Evolutionary conservation across 37 sponge, comb jelly and placozoan genomes (phyloP).

Genomic region (Chondrosia reniformis): DNA sequence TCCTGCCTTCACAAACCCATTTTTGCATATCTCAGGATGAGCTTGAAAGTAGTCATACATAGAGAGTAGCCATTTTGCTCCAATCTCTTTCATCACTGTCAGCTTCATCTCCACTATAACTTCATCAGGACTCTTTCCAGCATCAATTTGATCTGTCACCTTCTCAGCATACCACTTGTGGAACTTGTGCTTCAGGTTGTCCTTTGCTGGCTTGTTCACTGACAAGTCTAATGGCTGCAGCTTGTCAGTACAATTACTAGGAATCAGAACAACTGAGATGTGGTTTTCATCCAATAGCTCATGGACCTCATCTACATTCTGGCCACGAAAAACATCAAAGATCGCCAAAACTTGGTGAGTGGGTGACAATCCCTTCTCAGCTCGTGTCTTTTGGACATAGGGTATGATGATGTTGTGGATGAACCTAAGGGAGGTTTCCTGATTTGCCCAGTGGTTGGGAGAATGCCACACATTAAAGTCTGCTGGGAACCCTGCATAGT

Average conservation of each 20-base stretch:
- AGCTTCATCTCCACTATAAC: constrained; percentile 2
- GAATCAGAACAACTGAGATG: not conserved
- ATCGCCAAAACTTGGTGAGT: not conserved
- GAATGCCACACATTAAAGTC: constrained; percentile 17
- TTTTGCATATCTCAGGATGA: not conserved
- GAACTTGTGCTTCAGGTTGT: constrained; percentile 8
- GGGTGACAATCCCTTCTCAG: not conserved
- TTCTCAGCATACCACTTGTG: constrained; percentile 20
- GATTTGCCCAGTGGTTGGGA: constrained; percentile 22
- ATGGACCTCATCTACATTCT: not conserved
- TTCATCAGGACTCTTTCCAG: not conserved
- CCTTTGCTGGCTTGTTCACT: constrained; percentile 13
- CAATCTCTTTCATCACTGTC: constrained; percentile 10
- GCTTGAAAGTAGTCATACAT: not conserved
- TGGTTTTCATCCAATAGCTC: constrained; percentile 1
- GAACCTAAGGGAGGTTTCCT: not conserved
- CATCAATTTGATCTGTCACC: constrained; percentile 11
- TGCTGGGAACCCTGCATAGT: not conserved
- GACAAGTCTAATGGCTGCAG: constrained; percentile 19
- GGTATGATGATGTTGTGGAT: constrained; percentile 1
- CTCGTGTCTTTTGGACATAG: not conserved
- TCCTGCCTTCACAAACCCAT: not conserved
- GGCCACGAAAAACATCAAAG: not conserved
- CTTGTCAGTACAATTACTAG: constrained; percentile 15
- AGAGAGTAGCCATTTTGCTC: constrained; percentile 13